These are phyloP conservation scores for Trissolcus japonicus DNA, from an alignment of 2,888 invertebrate genomes.

Conservation along the genomic window DNA sequence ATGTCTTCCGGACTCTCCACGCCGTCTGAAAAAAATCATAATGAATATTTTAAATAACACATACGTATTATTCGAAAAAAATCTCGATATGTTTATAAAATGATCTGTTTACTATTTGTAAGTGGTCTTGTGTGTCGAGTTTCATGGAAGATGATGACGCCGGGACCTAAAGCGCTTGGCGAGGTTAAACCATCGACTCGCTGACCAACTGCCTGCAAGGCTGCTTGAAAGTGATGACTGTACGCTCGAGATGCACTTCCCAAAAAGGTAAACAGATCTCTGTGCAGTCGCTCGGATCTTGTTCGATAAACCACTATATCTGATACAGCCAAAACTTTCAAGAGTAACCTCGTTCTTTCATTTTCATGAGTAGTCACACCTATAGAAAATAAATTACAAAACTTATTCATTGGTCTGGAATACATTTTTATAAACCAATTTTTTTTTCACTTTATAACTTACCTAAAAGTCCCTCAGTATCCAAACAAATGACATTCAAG, in stretches of 20 bases:
- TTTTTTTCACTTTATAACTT: constrained; percentile 35
- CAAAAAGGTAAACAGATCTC: constrained; percentile 86
- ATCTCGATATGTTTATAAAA: constrained; percentile 26
- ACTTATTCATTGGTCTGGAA: background rate
- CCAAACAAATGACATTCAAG: constrained; percentile 83
- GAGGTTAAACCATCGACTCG: constrained; percentile 75
- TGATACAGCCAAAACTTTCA: constrained; percentile 89
- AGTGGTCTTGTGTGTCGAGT: constrained; percentile 84
- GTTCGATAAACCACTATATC: constrained; percentile 88
- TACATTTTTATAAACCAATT: background rate
- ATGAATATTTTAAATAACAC: background rate
- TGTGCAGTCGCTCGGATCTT: constrained; percentile 84
- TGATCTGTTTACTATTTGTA: constrained; percentile 77
- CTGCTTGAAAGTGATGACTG: constrained; percentile 83
- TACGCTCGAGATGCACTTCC: constrained; percentile 87
- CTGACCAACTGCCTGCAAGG: constrained; percentile 76
- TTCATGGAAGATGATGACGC: constrained; percentile 88
- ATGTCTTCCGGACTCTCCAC: constrained; percentile 81
- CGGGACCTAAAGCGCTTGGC: constrained; percentile 82
- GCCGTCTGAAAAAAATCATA: constrained; percentile 72
- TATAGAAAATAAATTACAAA: constrained; percentile 35
- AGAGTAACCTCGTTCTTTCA: constrained; percentile 82
- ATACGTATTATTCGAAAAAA: background rate
- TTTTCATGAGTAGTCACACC: constrained; percentile 79
- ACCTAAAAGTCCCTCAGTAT: constrained; percentile 88